Evolutionary conservation across 2,797 vertebrate species (phyloP).

Genomic region (Dermochelys coriacea): DNA sequence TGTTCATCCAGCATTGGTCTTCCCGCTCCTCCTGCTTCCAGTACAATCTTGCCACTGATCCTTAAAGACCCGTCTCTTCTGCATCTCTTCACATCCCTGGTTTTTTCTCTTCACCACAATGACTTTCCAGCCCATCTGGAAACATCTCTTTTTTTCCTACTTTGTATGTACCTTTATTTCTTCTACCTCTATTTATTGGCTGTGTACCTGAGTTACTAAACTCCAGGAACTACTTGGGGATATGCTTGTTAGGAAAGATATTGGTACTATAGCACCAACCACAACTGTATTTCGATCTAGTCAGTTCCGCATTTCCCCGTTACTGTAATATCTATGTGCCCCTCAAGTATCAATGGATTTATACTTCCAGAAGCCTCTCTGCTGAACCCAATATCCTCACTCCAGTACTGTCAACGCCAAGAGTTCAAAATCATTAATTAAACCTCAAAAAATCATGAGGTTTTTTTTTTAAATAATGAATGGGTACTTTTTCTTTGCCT

Average conservation of each 20-base stretch:
- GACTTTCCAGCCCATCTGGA: neutral
- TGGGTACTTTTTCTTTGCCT: neutral
- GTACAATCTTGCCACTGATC: neutral
- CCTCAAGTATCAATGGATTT: neutral
- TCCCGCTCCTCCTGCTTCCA: neutral
- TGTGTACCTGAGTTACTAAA: neutral
- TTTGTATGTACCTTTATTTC: neutral
- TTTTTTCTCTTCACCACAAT: neutral
- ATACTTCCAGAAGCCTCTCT: neutral
- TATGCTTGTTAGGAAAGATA: constrained; percentile 13
- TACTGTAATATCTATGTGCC: neutral
- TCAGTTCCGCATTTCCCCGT: neutral
- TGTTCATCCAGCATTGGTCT: neutral
- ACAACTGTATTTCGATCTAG: neutral
- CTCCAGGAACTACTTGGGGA: constrained; percentile 29
- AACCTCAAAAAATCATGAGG: neutral
- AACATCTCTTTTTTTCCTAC: neutral
- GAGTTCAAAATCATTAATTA: neutral
- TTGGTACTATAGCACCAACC: neutral
- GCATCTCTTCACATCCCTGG: neutral
- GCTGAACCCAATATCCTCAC: neutral
- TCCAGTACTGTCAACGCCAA: neutral
- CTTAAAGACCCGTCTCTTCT: neutral
- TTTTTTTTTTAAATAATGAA: neutral
- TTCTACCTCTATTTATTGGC: neutral